Evolutionary conservation across 2,113 vertebrate species (phyloP), one percentile per base, ranked within the genome.

Genomic region (Pavo muticus): DNA sequence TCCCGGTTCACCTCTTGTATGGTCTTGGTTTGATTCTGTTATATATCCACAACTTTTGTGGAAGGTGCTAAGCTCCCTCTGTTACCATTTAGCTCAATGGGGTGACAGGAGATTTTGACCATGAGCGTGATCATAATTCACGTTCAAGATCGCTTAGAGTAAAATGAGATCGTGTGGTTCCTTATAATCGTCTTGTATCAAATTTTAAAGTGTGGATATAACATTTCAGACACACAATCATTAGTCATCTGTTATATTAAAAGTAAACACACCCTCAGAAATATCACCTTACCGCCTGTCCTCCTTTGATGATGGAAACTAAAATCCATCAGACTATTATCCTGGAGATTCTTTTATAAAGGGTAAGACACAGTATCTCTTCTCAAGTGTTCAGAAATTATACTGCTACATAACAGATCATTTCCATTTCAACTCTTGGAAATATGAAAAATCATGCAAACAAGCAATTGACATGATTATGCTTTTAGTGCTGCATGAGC

Each of bases 31-130:
- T 45, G 57, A 73, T 87, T 68, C 71, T 76, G 45, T 93, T 93
- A 95, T 84, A 0, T 4, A 45, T 35, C n/a, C 39, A 68, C 60
- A 75, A 9, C 61, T 84, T 61, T 81, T 40, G 72, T 2, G 64
- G 74, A 87, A 95, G 84, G 77, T 63, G 81, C 12, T 90, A 95
- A 95, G 39, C 84, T 93, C 70, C 45, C 52, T 68, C 81, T 83
- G 75, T 63, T 60, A 65, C 88, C 5, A 1, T 71, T 95, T 80
- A 90, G 63, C 73, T 90, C 84, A 69, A 57, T 47, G 65, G 42
- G 37, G 65, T 78, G 69, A 54, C 27, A 71, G 74, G 54, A 79
- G 61, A 94, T 81, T 94, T 88, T 86, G 57, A 67, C 32, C n/a
- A 86, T 90, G 71, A 0, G 2, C n/a, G 59, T 59, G n/a, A 90